Evolutionary conservation across 2,888 invertebrate species (phyloP).

Genomic region (Nomada hirtipes): DNA sequence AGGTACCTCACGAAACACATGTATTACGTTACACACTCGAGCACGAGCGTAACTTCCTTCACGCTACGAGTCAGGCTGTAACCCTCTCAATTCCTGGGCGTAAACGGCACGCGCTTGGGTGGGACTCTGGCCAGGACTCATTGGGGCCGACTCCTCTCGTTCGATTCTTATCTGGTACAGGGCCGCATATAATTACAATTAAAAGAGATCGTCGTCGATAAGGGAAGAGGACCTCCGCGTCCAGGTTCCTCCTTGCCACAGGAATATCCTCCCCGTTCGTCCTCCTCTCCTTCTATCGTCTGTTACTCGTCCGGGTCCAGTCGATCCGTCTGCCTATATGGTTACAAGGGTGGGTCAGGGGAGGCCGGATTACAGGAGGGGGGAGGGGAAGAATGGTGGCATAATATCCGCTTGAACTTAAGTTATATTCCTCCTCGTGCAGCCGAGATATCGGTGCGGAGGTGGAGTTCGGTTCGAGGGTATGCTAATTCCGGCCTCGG

Average conservation of each 20-base stretch:
- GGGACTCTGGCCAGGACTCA: conserved; percentile 72
- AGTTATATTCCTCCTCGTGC: conserved; percentile 79
- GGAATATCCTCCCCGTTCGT: not conserved
- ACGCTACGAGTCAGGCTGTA: conserved; percentile 33
- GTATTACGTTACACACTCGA: too few relatives aligned
- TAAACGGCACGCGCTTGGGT: conserved; percentile 83
- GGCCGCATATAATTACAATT: conserved; percentile 84
- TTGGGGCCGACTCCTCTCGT: conserved; percentile 53
- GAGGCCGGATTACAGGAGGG: conserved; percentile 68
- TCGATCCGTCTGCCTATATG: conserved; percentile 78
- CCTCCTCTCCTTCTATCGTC: conserved; percentile 61
- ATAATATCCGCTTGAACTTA: conserved; percentile 83
- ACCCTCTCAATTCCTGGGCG: conserved; percentile 77
- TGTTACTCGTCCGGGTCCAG: conserved; percentile 66
- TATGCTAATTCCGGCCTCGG: conserved; percentile 83
- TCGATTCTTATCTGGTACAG: conserved; percentile 72
- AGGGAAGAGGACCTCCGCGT: conserved; percentile 62
- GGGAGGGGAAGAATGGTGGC: conserved; percentile 81
- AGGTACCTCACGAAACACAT: too few relatives aligned
- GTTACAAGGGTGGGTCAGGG: conserved; percentile 70
- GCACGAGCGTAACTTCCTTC: too few relatives aligned
- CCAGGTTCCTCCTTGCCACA: conserved; percentile 40
- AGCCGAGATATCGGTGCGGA: conserved; percentile 80
- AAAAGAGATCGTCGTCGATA: conserved; percentile 82
- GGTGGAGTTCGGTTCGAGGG: conserved; percentile 82